Evolutionary conservation across 2,113 vertebrate genomes (phyloP).

Genomic region (Propithecus coquereli): DNA sequence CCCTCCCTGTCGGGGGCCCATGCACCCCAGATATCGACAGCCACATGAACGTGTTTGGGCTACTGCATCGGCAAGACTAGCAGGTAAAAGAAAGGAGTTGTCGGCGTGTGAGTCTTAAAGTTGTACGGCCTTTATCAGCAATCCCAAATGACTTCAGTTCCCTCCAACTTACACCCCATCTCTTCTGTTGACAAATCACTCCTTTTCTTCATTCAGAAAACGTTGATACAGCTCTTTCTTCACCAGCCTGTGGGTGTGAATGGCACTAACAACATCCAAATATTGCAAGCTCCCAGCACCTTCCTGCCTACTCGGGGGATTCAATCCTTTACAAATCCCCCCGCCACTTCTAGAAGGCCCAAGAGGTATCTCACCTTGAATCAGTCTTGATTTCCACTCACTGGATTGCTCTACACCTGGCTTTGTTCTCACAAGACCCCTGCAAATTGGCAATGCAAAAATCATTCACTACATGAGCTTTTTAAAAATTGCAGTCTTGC

Average conservation of each 20-base stretch:
- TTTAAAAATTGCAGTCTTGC: background rate
- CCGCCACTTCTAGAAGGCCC: background rate
- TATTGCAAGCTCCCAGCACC: background rate
- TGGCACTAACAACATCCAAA: background rate
- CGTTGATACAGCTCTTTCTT: background rate
- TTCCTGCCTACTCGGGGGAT: background rate
- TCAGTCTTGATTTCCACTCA: background rate
- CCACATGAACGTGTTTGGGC: rapidly evolving
- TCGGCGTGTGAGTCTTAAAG: background rate
- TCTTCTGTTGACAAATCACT: background rate
- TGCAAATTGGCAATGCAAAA: conserved; percentile 14
- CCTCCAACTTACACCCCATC: too few relatives aligned
- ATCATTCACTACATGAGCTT: background rate
- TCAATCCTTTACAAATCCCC: background rate
- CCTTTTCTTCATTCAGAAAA: background rate
- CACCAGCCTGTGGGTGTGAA: background rate
- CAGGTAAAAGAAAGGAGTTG: background rate
- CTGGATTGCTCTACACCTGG: background rate
- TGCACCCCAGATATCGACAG: background rate
- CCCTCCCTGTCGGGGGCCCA: background rate
- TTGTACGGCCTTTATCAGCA: too few relatives aligned
- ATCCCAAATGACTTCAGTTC: background rate
- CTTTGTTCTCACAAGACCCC: background rate
- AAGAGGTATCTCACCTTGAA: background rate
- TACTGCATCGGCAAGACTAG: background rate